Evolutionary conservation across 2,113 vertebrate species (phyloP).

Genomic region (Mus musculus): GRCm39 chr1:40356501-40357000

Average conservation of each 20-base stretch:
- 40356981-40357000: background rate
- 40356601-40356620: background rate
- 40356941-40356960: background rate
- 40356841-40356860: background rate
- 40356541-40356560: background rate
- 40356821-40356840: background rate
- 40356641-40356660: background rate
- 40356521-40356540: background rate
- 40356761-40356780: background rate
- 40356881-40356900: background rate
- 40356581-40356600: background rate
- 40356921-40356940: background rate
- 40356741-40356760: too few relatives aligned
- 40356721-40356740: background rate
- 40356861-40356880: background rate
- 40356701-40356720: background rate
- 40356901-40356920: background rate
- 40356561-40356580: background rate
- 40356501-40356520: background rate
- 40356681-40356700: background rate
- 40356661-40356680: background rate
- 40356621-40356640: constrained; percentile 15
- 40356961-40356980: background rate
- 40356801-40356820: background rate
- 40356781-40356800: background rate